Conservation (phyloP, 1,140 invertebrate species). For the Hypothenemus hampei region DNA sequence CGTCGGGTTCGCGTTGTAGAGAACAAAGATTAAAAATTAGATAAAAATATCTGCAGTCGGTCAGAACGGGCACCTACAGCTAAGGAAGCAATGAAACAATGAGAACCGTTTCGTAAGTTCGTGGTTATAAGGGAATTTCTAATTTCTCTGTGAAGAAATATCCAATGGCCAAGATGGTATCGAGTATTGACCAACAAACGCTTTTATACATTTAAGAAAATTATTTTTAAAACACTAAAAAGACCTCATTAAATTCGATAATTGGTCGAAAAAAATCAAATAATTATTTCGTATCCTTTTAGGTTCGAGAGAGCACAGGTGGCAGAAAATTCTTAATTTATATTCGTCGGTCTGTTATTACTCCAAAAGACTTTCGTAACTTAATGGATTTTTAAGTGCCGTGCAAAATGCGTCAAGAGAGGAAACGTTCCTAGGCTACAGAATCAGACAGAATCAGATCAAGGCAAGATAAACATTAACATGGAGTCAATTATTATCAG, state of each 20-base stretch:
- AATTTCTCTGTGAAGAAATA: background rate
- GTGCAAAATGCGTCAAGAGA: constrained; percentile 9
- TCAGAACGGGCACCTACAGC: background rate
- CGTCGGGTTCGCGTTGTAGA: background rate
- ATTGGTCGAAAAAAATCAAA: too few relatives aligned
- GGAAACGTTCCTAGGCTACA: constrained; percentile 9
- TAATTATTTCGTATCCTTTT: too few relatives aligned
- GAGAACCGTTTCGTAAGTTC: background rate
- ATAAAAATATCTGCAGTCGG: background rate
- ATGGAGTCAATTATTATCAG: too few relatives aligned
- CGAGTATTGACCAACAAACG: too few relatives aligned
- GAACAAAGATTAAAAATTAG: constrained; percentile 3
- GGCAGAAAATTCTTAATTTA: background rate
- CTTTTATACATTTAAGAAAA: too few relatives aligned
- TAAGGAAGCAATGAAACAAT: background rate
- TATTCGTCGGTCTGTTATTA: constrained; percentile 7
- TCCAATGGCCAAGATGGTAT: background rate
- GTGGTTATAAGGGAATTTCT: constrained; percentile 1
- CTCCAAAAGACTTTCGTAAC: constrained; percentile 7
- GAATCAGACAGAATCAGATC: constrained; percentile 11
- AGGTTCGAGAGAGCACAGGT: too few relatives aligned
- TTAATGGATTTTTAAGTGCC: constrained; percentile 19
- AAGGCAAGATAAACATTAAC: too few relatives aligned
- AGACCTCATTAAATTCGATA: too few relatives aligned
- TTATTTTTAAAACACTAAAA: too few relatives aligned